Evolutionary conservation across 2,797 vertebrate genomes (phyloP).

Genomic region (Myotis myotis): DNA sequence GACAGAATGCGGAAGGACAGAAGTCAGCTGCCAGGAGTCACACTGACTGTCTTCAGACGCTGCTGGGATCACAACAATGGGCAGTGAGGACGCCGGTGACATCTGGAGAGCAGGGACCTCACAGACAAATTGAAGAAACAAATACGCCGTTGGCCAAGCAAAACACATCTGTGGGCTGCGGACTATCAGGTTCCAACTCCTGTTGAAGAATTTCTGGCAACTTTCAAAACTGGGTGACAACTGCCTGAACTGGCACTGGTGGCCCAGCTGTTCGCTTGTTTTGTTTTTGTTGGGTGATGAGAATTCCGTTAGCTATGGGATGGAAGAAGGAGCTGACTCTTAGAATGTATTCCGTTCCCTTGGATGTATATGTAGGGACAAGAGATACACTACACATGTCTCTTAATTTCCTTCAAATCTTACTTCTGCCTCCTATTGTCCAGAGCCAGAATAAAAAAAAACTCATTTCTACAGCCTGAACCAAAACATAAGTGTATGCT

Average conservation of each 20-base stretch:
- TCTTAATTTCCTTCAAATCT: not conserved
- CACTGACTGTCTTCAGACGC: not conserved
- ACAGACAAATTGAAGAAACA: not conserved
- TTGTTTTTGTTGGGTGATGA: not conserved
- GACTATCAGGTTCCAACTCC: not conserved
- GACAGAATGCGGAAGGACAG: not conserved
- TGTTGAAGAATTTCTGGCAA: not conserved
- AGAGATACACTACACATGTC: not conserved
- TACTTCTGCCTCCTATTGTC: not conserved
- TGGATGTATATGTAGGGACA: not conserved
- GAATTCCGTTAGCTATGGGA: not conserved
- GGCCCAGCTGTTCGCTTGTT: not conserved
- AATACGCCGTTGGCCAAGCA: not conserved
- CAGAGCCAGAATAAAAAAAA: not conserved
- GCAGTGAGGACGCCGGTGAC: accelerated
- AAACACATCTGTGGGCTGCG: not conserved
- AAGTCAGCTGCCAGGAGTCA: not conserved
- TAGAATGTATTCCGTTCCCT: not conserved
- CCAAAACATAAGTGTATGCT: not conserved
- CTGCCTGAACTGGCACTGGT: too few relatives aligned
- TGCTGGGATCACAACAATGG: not conserved
- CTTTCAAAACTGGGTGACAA: not conserved
- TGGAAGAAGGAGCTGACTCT: too few relatives aligned
- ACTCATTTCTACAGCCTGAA: not conserved
- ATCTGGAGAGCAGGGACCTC: too few relatives aligned